These are phyloP conservation scores for Drosophila neotestacea DNA, from an alignment of 2,888 invertebrate species.

Conservation along the genomic window DNA sequence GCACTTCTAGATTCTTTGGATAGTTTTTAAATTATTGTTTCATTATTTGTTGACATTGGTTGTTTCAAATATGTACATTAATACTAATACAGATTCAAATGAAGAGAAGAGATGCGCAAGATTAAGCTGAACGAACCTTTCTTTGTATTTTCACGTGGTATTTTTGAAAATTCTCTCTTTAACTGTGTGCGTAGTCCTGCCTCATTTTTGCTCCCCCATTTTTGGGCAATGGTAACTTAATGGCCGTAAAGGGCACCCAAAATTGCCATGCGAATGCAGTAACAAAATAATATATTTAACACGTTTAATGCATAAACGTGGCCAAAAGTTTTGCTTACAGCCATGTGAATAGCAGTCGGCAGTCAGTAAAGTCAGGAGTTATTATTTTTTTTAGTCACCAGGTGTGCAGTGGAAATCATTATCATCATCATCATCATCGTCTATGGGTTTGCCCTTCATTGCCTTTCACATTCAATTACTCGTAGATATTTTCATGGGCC, in stretches of 20 bases:
- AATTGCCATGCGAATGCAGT: conserved; percentile 54
- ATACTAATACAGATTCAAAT: no score
- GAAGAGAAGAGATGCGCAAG: no score
- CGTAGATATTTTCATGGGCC: conserved; percentile 39
- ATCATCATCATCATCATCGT: conserved; percentile 23
- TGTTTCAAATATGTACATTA: no score
- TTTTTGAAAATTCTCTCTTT: background rate
- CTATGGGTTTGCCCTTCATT: conserved; percentile 20
- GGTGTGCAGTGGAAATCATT: conserved; percentile 47
- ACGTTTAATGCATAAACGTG: conserved; percentile 78
- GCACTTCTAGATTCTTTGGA: no score
- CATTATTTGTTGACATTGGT: no score
- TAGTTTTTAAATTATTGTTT: no score
- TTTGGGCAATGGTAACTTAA: conserved; percentile 57
- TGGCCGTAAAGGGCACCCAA: conserved; percentile 68
- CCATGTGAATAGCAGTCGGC: conserved; percentile 4
- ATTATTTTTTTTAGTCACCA: conserved; percentile 37
- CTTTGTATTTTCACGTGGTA: conserved; percentile 12
- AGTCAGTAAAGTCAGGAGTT: conserved; percentile 6
- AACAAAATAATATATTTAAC: conserved; percentile 58
- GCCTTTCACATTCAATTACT: conserved; percentile 55
- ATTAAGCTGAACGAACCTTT: background rate
- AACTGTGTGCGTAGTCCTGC: conserved; percentile 7
- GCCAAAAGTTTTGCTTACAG: conserved; percentile 59
- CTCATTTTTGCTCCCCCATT: conserved; percentile 7